Conservation (phyloP, 2,113 vertebrate species). For the Tringa solitaria region DNA sequence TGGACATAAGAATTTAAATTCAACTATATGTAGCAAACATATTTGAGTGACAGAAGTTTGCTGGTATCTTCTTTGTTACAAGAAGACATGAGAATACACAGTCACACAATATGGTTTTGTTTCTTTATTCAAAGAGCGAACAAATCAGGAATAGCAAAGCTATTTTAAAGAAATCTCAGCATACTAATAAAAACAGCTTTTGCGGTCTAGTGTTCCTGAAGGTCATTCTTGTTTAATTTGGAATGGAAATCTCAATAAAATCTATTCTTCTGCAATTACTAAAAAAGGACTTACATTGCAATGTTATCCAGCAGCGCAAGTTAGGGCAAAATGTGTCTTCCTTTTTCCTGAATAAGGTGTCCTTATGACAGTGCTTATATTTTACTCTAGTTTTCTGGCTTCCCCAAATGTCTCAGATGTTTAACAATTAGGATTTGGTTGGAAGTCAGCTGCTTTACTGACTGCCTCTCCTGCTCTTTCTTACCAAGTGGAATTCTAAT, state of each 20-base stretch:
- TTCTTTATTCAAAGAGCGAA: not conserved
- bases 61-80: not conserved
- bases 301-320: not conserved
- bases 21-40: not conserved
- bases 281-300: not conserved
- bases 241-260: not conserved
- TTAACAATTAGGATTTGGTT: not conserved
- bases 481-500: not conserved
- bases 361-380: not conserved
- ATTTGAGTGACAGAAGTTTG: not conserved
- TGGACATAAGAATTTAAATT: not conserved
- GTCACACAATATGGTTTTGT: not conserved
- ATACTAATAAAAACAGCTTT: not conserved
- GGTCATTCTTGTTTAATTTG: not conserved
- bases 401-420: not conserved
- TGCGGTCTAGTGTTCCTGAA: not conserved
- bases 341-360: not conserved
- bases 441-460: not conserved
- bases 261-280: not conserved
- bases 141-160: not conserved
- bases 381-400: not conserved
- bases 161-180: not conserved
- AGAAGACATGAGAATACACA: not conserved
- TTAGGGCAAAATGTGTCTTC: not conserved
- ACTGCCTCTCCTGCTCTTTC: not conserved